A percentile compares a stretch with the other conserved stretches of the same genome.
Evolutionary conservation across 2,888 invertebrate species (phyloP).

Genomic region (Rutpela maculata): DNA sequence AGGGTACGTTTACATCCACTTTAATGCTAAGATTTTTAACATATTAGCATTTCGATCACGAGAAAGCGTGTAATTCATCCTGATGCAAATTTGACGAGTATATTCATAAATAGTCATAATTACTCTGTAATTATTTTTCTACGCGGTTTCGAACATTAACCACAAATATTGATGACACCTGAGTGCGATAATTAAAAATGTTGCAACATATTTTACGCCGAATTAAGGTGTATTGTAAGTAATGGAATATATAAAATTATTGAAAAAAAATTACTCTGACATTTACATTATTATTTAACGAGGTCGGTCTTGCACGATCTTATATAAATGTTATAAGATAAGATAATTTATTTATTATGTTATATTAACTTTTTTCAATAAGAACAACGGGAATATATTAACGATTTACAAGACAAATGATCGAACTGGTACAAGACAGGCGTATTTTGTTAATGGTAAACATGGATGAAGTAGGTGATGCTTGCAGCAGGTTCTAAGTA

Average conservation of each 20-base stretch:
- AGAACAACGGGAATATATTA: not conserved
- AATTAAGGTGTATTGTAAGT: not conserved
- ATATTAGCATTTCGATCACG: not conserved
- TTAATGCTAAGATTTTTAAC: too few relatives aligned
- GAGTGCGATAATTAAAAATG: not conserved
- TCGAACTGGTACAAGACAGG: not conserved
- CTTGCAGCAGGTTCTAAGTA: too few relatives aligned
- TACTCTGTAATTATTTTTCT: not conserved
- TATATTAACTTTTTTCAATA: not conserved
- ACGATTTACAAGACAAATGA: not conserved
- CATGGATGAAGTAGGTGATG: too few relatives aligned
- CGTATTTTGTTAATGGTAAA: not conserved
- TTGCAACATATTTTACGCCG: not conserved
- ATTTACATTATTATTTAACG: not conserved
- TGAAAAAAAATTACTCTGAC: not conserved
- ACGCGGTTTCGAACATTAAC: not conserved
- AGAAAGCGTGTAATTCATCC: not conserved
- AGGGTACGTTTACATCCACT: too few relatives aligned
- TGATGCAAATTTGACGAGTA: not conserved
- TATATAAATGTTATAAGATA: conserved; percentile 2
- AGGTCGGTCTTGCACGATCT: conserved; percentile 7
- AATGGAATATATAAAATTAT: not conserved
- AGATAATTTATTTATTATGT: conserved; percentile 2
- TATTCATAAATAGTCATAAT: not conserved
- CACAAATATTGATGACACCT: not conserved